Evolutionary conservation across 2,797 vertebrate species (phyloP).

Genomic region (Chelon labrosus): DNA sequence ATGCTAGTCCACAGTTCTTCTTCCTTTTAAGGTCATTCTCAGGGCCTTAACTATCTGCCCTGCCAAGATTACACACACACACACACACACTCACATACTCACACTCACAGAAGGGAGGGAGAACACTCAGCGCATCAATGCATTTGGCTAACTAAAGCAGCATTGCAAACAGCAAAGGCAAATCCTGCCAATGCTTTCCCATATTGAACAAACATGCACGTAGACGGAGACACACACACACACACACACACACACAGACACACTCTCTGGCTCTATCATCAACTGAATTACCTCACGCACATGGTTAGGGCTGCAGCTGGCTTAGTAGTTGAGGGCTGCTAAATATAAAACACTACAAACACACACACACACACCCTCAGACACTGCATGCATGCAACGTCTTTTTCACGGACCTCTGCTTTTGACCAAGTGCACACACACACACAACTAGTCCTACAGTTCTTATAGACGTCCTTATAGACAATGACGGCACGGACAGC

Average conservation of each 20-base stretch:
- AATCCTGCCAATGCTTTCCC: constrained; percentile 57
- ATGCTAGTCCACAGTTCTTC: constrained; percentile 62
- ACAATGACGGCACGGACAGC: constrained; percentile 34
- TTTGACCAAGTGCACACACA: constrained; percentile 52
- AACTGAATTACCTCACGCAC: constrained; percentile 66
- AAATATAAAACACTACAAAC: constrained; percentile 70
- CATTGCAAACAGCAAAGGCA: constrained; percentile 51
- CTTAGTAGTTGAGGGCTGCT: constrained; percentile 59
- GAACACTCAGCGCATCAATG: constrained; percentile 44
- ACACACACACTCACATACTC: constrained; percentile 23
- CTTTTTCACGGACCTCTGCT: constrained; percentile 33
- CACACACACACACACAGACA: constrained; percentile 17
- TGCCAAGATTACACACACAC: constrained; percentile 75
- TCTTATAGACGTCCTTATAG: constrained; percentile 39
- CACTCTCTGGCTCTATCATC: constrained; percentile 60
- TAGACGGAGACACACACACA: constrained; percentile 8
- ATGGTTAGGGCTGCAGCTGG: constrained; percentile 67
- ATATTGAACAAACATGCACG: constrained; percentile 29
- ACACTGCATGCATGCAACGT: constrained; percentile 28
- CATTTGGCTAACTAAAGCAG: constrained; percentile 58
- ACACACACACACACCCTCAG: constrained; percentile 17
- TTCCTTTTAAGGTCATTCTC: constrained; percentile 86
- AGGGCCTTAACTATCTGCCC: constrained; percentile 52
- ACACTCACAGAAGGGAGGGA: constrained; percentile 32
- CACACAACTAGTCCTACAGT: constrained; percentile 40